Conservation (phyloP, 2,888 invertebrate genomes). For the Cantharis nigra region DNA sequence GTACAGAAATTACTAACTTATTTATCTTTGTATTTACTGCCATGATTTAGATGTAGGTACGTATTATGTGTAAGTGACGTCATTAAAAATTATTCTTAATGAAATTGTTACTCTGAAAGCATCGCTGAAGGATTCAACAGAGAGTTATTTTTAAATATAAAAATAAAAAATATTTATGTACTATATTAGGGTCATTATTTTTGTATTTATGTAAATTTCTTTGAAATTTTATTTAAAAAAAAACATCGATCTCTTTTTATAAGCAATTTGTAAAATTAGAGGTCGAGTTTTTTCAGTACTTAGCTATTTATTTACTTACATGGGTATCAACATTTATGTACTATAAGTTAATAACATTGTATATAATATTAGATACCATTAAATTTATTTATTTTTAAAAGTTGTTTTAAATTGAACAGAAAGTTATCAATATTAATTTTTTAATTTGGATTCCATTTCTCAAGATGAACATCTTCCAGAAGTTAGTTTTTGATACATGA, state of each 20-base stretch:
- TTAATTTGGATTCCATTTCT: too few relatives aligned
- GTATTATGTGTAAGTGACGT: neutral
- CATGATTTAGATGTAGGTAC: constrained; percentile 5
- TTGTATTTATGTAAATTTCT: neutral
- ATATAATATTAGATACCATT: constrained; percentile 7
- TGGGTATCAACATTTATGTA: constrained; percentile 1
- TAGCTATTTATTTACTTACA: constrained; percentile 13
- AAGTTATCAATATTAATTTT: too few relatives aligned
- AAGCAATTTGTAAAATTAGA: neutral
- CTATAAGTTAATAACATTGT: neutral
- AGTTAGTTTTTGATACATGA: too few relatives aligned
- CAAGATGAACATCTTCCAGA: too few relatives aligned
- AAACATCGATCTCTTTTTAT: neutral
- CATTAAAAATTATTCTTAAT: neutral
- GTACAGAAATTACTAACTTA: constrained; percentile 28
- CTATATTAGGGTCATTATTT: neutral
- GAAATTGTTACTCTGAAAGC: neutral
- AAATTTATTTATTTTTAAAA: constrained; percentile 13
- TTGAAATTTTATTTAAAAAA: neutral
- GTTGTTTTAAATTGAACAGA: neutral
- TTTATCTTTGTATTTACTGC: constrained; percentile 9
- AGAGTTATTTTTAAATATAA: neutral
- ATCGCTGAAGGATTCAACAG: neutral
- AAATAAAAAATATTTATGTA: neutral
- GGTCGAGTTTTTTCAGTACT: constrained; percentile 2